Evolutionary conservation across 2,113 vertebrate genomes (phyloP).

Genomic region (Lepisosteus osseus): DNA sequence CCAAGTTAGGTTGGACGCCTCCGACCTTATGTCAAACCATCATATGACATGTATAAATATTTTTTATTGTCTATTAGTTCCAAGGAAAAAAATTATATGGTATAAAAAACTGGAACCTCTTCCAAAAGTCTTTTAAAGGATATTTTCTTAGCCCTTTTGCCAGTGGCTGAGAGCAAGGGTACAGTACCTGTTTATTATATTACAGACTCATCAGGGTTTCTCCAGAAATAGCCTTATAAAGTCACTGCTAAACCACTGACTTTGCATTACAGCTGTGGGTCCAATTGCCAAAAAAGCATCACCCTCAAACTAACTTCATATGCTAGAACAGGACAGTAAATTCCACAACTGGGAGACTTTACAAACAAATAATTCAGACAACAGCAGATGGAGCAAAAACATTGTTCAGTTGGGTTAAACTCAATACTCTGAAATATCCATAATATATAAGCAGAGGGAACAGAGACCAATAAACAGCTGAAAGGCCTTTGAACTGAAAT

Average conservation of each 20-base stretch:
- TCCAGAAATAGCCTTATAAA: not conserved
- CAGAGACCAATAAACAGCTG: not conserved
- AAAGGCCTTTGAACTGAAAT: constrained; percentile 13
- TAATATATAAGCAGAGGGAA: not conserved
- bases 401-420: no score
- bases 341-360: not conserved
- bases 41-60: not conserved
- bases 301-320: no score
- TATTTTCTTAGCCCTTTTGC: not conserved
- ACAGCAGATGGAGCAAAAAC: not conserved
- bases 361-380: not conserved
- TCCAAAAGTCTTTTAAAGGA: not conserved
- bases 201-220: not conserved
- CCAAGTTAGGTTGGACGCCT: no score
- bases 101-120: not conserved
- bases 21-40: not conserved
- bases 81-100: not conserved
- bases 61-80: not conserved
- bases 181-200: no score
- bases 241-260: not conserved
- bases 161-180: not conserved
- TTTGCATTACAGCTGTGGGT: no score
- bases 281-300: no score
- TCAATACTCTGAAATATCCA: no score
- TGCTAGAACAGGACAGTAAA: not conserved